A percentile compares a stretch with the other conserved stretches of the same genome.
Conservation (phyloP, 2,888 invertebrate genomes). For the Trichacis sp. region DNA sequence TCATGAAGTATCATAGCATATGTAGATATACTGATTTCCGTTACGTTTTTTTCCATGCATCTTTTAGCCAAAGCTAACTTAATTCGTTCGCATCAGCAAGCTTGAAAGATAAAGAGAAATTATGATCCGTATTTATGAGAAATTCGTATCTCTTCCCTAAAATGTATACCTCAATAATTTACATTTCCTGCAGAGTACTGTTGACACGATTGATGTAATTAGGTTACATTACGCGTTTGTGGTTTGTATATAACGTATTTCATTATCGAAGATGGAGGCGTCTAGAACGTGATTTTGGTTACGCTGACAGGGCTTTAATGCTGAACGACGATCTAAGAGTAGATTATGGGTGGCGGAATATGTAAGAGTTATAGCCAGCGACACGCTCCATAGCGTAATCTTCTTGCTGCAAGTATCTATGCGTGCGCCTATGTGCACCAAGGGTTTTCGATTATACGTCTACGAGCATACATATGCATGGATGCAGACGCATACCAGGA, state of each 20-base stretch:
- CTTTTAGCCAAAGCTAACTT: too few species aligned
- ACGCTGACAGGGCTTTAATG: conserved; percentile 43
- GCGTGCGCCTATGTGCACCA: conserved; percentile 1
- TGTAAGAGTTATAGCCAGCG: conserved; percentile 45
- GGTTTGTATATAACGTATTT: conserved; percentile 9
- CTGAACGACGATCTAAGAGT: conserved; percentile 42
- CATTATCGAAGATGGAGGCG: conserved; percentile 24
- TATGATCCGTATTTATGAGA: too few species aligned
- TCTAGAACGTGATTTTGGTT: conserved; percentile 27
- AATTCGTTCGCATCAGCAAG: too few species aligned
- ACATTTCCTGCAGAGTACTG: too few species aligned
- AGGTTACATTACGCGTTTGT: background rate
- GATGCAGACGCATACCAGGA: conserved; percentile 12
- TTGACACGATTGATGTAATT: background rate
- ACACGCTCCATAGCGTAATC: conserved; percentile 43
- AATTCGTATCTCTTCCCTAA: too few species aligned
- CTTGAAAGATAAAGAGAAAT: too few species aligned
- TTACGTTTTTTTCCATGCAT: too few species aligned
- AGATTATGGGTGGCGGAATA: conserved; percentile 44
- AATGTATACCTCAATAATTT: too few species aligned
- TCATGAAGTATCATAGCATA: too few species aligned
- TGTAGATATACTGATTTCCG: too few species aligned
- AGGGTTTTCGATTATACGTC: conserved; percentile 24
- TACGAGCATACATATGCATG: conserved; percentile 17
- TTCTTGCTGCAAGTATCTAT: conserved; percentile 18